These are phyloP conservation scores for Varanus komodoensis DNA, from an alignment of 2,113 vertebrate genomes.

Conservation along the genomic window DNA sequence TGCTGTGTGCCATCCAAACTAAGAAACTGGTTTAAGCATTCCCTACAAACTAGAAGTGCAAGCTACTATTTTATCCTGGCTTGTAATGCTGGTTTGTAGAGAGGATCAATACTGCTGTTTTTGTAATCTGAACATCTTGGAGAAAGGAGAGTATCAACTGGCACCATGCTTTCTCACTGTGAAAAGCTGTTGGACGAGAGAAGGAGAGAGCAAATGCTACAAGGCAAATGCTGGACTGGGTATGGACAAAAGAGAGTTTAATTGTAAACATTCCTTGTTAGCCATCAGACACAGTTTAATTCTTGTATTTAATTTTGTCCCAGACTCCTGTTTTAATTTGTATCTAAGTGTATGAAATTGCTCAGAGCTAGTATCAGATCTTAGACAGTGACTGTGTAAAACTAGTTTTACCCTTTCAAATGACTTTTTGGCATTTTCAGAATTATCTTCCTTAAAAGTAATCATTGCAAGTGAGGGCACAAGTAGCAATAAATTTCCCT, in stretches of 20 bases:
- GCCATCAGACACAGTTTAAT: not conserved
- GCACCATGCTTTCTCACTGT: not conserved
- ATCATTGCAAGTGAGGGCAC: not conserved
- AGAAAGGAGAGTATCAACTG: not conserved
- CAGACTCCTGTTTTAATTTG: not conserved
- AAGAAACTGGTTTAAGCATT: not conserved
- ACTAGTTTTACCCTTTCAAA: conserved; percentile 1
- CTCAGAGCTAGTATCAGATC: rapidly evolving
- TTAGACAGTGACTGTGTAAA: not conserved
- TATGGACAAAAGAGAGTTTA: not conserved
- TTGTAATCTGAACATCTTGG: not conserved
- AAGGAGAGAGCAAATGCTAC: not conserved
- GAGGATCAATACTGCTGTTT: not conserved
- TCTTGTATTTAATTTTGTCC: not conserved
- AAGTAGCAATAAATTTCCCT: rapidly evolving
- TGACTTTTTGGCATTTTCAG: not conserved
- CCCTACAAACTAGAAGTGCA: not conserved
- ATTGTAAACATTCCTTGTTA: not conserved
- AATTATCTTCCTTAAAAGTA: not conserved
- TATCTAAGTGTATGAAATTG: not conserved
- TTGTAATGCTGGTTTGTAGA: not conserved
- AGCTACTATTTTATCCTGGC: not conserved
- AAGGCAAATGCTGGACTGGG: not conserved
- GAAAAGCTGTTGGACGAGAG: not conserved
- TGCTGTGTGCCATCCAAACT: no score